Evolutionary conservation across 2,888 invertebrate genomes (phyloP).

Genomic region (Ectobius pallidus): DNA sequence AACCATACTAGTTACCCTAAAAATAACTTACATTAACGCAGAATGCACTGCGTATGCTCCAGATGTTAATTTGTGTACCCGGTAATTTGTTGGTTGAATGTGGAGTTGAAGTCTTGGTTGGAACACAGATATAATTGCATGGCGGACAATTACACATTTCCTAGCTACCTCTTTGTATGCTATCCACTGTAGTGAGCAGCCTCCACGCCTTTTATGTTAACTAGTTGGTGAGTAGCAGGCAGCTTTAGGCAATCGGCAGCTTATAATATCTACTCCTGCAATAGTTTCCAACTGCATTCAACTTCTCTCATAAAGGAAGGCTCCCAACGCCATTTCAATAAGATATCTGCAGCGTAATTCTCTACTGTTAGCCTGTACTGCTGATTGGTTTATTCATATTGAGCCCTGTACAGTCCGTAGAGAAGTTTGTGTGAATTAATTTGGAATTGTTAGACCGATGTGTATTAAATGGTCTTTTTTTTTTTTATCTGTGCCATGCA

Average conservation of each 20-base stretch:
- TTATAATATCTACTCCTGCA: not conserved
- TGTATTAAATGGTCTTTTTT: too few relatives aligned
- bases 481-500: too few relatives aligned
- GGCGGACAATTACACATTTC: constrained; percentile 2
- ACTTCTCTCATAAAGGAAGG: not conserved
- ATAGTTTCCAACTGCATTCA: not conserved
- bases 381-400: too few relatives aligned
- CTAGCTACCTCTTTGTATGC: not conserved
- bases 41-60: too few relatives aligned
- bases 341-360: too few relatives aligned
- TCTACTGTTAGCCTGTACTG: too few relatives aligned
- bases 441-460: too few relatives aligned
- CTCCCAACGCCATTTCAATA: too few relatives aligned
- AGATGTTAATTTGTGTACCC: not conserved
- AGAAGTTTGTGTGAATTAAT: too few relatives aligned
- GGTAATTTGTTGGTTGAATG: constrained; percentile 2
- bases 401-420: too few relatives aligned
- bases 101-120: not conserved
- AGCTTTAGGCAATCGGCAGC: not conserved
- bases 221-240: not conserved
- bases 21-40: too few relatives aligned
- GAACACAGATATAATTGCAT: constrained; percentile 6
- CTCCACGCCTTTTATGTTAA: constrained; percentile 17
- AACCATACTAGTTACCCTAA: too few relatives aligned
- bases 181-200: not conserved